Base-by-base conservation (phyloP, 2,113 vertebrate genomes). In the Sturnira hondurensis region DNA sequence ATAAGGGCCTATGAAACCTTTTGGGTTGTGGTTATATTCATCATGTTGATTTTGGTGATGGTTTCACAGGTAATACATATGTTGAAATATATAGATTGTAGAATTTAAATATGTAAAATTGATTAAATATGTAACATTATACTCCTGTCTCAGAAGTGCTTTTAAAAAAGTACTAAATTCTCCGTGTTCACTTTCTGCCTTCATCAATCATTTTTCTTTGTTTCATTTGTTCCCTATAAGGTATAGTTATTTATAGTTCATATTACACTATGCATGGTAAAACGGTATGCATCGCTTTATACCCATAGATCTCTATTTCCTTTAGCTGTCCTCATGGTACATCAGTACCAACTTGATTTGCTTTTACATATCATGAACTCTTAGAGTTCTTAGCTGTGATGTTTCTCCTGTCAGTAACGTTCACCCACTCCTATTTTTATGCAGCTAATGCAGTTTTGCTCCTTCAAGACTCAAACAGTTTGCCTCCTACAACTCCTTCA, bases 351-450 rank as follows among this genome's bases (percentile, higher is more conserved):
- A 52, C 20, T 61, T 33, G 38, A 3, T 87, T 43, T 52, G n/a
- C 28, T 33, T 90, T 61, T 1, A 50, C 28, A 12, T 52, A 54
- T 20, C 3, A 26, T 17, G 24, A 93, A 82, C 4, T 76, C n/a
- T 41, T 65, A 61, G 5, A 22, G 28, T 14, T 68, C 16, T 61
- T 52, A 73, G 14, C 16, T 22, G 10, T 83, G 2, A 17, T n/a
- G 0, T 17, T 78, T 38, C 45, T 86, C 52, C 81, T 89, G 15
- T 20, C 43, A 70, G 9, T 33, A 45, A 89, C 2, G 1, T 17
- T 76, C 26, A 52, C 31, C 24, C 4, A 61, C 1, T 1, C 17
- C 0, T 7, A 2, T 2, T 74, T 1, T 63, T 82, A 58, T n/a
- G 68, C 71, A n/a, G 7, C 17, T 43, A 56, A 65, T 87, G 26